A percentile compares a stretch with the other conserved stretches of the same genome.
Conservation (phyloP, 2,797 vertebrate genomes). For the Hoplostethus atlanticus region DNA sequence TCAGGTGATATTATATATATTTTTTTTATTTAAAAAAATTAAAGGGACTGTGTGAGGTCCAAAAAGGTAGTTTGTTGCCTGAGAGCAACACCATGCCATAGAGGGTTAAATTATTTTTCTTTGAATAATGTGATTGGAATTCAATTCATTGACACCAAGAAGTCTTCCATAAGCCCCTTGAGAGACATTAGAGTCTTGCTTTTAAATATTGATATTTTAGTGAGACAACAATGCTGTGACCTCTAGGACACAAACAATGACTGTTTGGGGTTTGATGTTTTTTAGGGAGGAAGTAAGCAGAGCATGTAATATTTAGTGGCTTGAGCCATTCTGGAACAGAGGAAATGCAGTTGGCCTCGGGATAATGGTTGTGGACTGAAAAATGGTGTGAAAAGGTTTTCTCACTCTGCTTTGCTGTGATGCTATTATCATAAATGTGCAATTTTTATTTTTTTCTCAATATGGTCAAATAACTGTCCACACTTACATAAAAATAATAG, state of each 20-base stretch:
- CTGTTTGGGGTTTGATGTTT: not conserved
- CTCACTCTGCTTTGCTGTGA: not conserved
- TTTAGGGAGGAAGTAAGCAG: conserved; percentile 12
- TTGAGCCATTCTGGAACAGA: not conserved
- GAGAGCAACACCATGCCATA: too few relatives aligned
- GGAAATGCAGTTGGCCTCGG: not conserved
- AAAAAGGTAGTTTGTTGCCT: too few relatives aligned
- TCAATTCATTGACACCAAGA: too few relatives aligned
- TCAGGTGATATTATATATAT: too few relatives aligned
- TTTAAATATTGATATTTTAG: conserved; percentile 1
- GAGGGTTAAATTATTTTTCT: too few relatives aligned
- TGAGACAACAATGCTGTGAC: not conserved
- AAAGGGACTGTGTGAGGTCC: too few relatives aligned
- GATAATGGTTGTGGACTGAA: not conserved
- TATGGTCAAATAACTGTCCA: too few relatives aligned
- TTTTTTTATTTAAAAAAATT: too few relatives aligned
- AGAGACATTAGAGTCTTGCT: not conserved
- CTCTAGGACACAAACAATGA: conserved; percentile 4
- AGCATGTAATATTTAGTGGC: conserved; percentile 21
- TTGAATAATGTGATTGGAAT: too few relatives aligned
- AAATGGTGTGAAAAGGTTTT: conserved; percentile 2
- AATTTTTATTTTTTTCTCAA: too few relatives aligned
- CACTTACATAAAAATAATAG: too few relatives aligned
- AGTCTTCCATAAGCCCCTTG: not conserved
- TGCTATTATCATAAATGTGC: too few relatives aligned